A percentile compares a stretch with the other conserved stretches of the same genome.
phyloP scores from a whole-genome alignment of 2,797 vertebrate genomes.

The Microhierax caerulescens region DNA sequence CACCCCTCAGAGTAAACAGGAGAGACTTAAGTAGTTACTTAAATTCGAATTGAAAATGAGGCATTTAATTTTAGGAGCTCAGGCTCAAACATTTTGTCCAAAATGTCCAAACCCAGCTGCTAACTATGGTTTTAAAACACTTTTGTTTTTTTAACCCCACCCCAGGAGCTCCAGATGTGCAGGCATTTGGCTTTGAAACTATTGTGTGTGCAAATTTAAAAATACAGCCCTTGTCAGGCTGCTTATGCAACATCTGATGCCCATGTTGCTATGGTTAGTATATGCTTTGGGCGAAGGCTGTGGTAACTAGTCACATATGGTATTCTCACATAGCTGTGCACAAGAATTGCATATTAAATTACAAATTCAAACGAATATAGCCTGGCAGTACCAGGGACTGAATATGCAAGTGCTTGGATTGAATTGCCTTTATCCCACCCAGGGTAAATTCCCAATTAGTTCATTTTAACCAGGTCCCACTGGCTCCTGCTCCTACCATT shows the following conservation, averaged over 20 bases:
- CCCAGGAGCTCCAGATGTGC: not conserved
- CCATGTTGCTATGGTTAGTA: slow-evolving; percentile 74
- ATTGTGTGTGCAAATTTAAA: slow-evolving; percentile 30
- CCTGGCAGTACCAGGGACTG: not conserved
- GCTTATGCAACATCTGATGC: slow-evolving; percentile 63
- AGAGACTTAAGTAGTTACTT: not conserved
- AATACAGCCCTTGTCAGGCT: slow-evolving; percentile 1
- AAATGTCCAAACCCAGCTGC: not conserved
- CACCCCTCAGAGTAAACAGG: not conserved
- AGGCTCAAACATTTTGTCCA: not conserved
- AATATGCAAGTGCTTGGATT: not conserved
- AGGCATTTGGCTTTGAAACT: slow-evolving; percentile 9
- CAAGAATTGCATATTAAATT: slow-evolving; percentile 70
- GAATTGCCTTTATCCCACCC: not conserved
- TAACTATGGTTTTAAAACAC: not conserved
- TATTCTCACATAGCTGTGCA: slow-evolving; percentile 38
- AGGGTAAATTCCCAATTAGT: not conserved
- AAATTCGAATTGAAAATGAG: not conserved
- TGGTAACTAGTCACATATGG: slow-evolving; percentile 73
- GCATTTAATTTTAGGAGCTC: not conserved
- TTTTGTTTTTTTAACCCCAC: not conserved
- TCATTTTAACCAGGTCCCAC: not conserved
- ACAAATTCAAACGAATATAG: not conserved
- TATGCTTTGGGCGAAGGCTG: slow-evolving; percentile 59
- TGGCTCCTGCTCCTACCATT: not conserved